These are phyloP conservation scores for Drosophila percnosoma DNA, from an alignment of 2,888 invertebrate genomes.

Conservation along the genomic window DNA sequence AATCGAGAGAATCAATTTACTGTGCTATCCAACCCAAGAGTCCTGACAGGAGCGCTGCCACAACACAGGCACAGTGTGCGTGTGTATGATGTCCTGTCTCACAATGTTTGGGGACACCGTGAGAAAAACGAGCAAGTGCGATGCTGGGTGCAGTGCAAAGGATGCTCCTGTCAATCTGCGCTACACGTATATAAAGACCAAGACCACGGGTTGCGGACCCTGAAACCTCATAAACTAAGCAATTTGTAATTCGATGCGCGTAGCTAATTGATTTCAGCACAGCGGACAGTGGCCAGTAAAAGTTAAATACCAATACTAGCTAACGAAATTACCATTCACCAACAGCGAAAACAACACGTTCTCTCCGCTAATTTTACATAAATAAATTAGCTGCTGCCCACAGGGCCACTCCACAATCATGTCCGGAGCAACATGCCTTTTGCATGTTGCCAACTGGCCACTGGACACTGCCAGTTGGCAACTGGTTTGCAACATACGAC, in stretches of 20 bases:
- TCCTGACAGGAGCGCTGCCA: conserved; percentile 7
- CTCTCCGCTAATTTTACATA: conserved; percentile 49
- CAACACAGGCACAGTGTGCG: conserved; percentile 20
- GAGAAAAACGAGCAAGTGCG: conserved; percentile 42
- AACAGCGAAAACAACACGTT: conserved; percentile 43
- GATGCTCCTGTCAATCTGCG: conserved; percentile 11
- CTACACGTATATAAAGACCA: conserved; percentile 9
- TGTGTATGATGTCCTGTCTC: conserved; percentile 38
- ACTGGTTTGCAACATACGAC: conserved; percentile 12
- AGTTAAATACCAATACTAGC: conserved; percentile 47
- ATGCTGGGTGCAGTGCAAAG: background rate
- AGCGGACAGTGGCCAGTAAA: conserved; percentile 46
- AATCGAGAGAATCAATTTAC: conserved; percentile 67
- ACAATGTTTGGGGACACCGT: conserved; percentile 38
- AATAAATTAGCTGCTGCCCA: conserved; percentile 50
- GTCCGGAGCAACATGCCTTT: background rate
- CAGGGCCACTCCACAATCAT: conserved; percentile 1
- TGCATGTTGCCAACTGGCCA: conserved; percentile 20
- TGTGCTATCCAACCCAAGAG: conserved; percentile 8
- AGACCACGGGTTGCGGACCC: conserved; percentile 14
- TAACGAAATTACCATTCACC: conserved; percentile 18
- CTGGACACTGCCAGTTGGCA: background rate
- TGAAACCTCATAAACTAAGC: conserved; percentile 56
- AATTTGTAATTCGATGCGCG: conserved; percentile 66
- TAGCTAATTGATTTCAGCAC: conserved; percentile 67